These are phyloP conservation scores for Cirrhinus mrigala DNA, from an alignment of 2,797 vertebrate genomes.

Conservation along the genomic window DNA sequence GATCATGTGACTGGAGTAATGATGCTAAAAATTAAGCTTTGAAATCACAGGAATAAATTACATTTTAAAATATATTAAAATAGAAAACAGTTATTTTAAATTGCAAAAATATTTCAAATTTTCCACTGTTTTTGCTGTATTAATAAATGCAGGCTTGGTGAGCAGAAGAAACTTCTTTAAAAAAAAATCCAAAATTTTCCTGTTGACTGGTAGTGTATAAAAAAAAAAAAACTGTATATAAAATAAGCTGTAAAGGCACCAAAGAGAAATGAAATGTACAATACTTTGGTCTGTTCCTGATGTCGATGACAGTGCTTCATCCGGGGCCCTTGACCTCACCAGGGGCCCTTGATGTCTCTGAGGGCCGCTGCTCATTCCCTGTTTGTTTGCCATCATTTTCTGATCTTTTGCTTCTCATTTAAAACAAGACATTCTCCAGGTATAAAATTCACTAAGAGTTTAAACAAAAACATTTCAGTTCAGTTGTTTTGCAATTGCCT, in stretches of 20 bases:
- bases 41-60: no score
- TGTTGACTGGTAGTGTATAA: no score
- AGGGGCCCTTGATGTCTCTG: not conserved
- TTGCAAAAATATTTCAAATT: no score
- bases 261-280: not conserved
- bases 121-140: no score
- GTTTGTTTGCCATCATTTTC: not conserved
- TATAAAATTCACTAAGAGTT: not conserved
- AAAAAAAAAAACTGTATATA: no score
- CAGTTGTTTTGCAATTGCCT: not conserved
- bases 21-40: no score
- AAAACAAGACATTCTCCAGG: not conserved
- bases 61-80: no score
- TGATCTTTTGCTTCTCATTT: not conserved
- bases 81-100: no score
- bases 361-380: not conserved
- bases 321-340: not conserved
- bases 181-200: no score
- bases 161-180: no score
- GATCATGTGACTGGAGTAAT: no score
- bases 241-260: not conserved
- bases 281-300: constrained; percentile 14
- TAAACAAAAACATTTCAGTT: not conserved
- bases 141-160: no score
- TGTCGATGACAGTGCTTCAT: not conserved